Percentiles rank a stretch among this genome's conserved stretches.
Evolutionary conservation across 2,888 invertebrate genomes (phyloP).

Genomic region (Hydriomena furcata): DNA sequence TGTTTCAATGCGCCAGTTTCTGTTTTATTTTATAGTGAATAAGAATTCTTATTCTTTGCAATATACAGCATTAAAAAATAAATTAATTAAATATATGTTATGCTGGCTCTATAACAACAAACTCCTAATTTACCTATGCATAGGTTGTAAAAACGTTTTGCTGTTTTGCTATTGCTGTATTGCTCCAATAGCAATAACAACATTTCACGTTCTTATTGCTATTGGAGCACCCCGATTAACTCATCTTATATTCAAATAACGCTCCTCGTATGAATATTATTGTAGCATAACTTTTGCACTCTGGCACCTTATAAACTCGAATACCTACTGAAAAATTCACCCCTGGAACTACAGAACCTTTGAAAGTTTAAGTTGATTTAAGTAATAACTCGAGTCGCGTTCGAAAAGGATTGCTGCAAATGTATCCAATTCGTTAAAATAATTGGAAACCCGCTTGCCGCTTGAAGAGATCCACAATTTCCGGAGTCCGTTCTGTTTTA

Average conservation of each 20-base stretch:
- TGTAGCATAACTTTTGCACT: too few relatives aligned
- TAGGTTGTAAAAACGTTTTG: too few relatives aligned
- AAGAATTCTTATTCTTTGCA: too few relatives aligned
- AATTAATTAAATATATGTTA: too few relatives aligned
- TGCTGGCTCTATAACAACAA: too few relatives aligned
- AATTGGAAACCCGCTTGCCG: slow-evolving; percentile 20
- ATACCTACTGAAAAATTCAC: not conserved
- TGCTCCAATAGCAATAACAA: too few relatives aligned
- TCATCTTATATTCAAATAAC: slow-evolving; percentile 24
- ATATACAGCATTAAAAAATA: too few relatives aligned
- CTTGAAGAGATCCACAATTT: slow-evolving; percentile 7
- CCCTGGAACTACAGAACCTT: not conserved
- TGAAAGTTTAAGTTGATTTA: slow-evolving; percentile 7
- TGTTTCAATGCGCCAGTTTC: not conserved
- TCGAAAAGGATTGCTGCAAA: slow-evolving; percentile 22
- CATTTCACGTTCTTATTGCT: too few relatives aligned
- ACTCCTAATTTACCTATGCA: too few relatives aligned
- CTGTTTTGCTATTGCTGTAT: too few relatives aligned
- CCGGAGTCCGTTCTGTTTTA: not conserved
- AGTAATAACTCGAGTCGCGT: slow-evolving; percentile 14
- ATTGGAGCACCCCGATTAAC: slow-evolving; percentile 27
- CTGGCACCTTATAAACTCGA: too few relatives aligned
- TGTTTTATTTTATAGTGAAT: not conserved
- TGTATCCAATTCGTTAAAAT: slow-evolving; percentile 20
- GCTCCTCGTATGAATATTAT: too few relatives aligned